Evolutionary conservation across 2,113 vertebrate genomes (phyloP).

Genomic region (Acanthochromis polyacanthus): DNA sequence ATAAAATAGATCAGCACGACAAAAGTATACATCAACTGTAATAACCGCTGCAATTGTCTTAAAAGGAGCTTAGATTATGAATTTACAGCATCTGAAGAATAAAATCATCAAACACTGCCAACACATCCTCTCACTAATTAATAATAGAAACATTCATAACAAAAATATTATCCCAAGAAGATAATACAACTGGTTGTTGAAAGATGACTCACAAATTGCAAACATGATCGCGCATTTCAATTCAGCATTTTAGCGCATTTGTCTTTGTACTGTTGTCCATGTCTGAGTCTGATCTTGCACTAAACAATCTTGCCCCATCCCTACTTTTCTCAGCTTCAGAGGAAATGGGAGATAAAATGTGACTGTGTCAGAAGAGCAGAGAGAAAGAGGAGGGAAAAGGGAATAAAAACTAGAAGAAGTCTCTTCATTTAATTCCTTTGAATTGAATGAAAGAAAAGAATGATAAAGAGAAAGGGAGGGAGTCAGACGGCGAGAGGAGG

Average conservation of each 20-base stretch:
- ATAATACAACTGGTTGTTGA: not conserved
- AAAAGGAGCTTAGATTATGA: not conserved
- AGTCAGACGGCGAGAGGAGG: constrained; percentile 24
- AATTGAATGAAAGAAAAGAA: constrained; percentile 60
- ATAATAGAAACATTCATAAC: not conserved
- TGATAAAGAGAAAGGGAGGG: constrained; percentile 56
- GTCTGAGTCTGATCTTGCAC: constrained; percentile 52
- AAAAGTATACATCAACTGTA: not conserved
- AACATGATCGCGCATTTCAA: constrained; percentile 15
- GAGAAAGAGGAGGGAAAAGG: not conserved
- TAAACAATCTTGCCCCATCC: constrained; percentile 43
- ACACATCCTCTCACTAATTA: not conserved
- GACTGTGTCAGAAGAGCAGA: constrained; percentile 32
- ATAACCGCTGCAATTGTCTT: not conserved
- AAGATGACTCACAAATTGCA: constrained; percentile 7
- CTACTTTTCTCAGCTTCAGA: constrained; percentile 58
- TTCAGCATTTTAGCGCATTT: constrained; percentile 12
- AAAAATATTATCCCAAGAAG: not conserved
- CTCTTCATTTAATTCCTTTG: constrained; percentile 30
- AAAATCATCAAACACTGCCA: not conserved
- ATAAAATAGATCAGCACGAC: not conserved
- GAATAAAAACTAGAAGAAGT: constrained; percentile 38
- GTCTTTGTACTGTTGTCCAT: constrained; percentile 10
- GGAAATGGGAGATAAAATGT: constrained; percentile 47
- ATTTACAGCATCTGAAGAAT: not conserved